Evolutionary conservation across 2,888 invertebrate species (phyloP), one percentile per base, ranked within the genome.

Genomic region (Iselma pallidipennis): DNA sequence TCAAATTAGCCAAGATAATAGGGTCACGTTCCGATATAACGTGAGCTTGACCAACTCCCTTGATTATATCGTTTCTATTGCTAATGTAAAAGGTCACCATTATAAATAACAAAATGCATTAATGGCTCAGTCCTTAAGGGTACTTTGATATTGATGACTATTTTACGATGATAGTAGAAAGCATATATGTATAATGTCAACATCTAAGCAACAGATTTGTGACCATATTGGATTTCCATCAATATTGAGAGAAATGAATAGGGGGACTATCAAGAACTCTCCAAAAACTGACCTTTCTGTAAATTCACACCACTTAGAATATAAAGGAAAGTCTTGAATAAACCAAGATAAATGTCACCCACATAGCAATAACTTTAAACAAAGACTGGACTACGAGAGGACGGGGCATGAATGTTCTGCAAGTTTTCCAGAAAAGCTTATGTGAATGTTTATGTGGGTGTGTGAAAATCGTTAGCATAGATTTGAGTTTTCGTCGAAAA

Each of bases 61-160:
- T 14, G 31, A 33, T 14, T n/a, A n/a, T n/a, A n/a, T n/a, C n/a
- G 16, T 37, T 37, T 4, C 16, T 19, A n/a, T n/a, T 37, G 9
- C 6, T 37, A 16, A 19, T 19, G 16, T 26, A 23, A 51, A 60
- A 51, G 55, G 55, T 49, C 55, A 42, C 50, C 55, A 50, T 52
- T 54, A 60, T 55, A 56, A 56, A 58, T 58, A 52, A 52, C 58
- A 53, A 58, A n/a, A 58, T 53, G 58, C 55, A 56, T 52, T 55
- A 60, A 60, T 55, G 50, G 50, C 42, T 7, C 42, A 45, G 45
- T 51, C 55, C 59, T 28, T 21, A 54, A 37, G 53, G 54, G 14
- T n/a, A 33, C 14, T 33, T 14, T 6, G n/a, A 33, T 33, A 33
- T 33, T 14, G 31, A 26, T n/a, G 26, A 26, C 6, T 3, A 26